Conservation (phyloP, 64 coral and sea anemone genomes). For the Actinia equina region DNA sequence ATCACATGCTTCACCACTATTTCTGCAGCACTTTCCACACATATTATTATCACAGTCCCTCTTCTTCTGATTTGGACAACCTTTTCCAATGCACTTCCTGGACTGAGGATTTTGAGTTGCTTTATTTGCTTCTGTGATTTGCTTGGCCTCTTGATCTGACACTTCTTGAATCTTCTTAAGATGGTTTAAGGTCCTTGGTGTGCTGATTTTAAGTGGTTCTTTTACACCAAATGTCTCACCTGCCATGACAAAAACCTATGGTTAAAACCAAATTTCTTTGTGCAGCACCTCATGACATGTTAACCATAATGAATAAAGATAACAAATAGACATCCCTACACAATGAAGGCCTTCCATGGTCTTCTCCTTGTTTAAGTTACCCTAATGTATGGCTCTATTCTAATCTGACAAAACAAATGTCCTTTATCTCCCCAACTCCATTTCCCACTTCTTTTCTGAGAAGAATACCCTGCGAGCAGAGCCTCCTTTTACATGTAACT, state of each 20-base stretch:
- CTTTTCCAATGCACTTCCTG: constrained; percentile 49
- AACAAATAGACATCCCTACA: no score
- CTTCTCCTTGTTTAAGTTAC: no score
- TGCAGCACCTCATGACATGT: no score
- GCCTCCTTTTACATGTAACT: no score
- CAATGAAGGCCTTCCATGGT: no score
- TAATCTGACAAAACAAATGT: no score
- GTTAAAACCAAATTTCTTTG: not conserved
- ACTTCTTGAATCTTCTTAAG: constrained; percentile 44
- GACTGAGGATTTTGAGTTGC: constrained; percentile 23
- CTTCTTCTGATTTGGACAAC: constrained; percentile 85
- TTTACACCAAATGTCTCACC: constrained; percentile 95
- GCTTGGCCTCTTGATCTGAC: constrained; percentile 7
- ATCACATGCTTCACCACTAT: constrained; percentile 61
- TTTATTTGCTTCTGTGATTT: constrained; percentile 7
- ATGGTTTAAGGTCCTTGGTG: constrained; percentile 12
- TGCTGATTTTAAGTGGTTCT: constrained; percentile 61
- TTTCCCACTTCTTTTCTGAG: no score
- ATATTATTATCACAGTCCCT: constrained; percentile 79
- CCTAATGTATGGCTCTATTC: no score
- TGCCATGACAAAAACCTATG: not conserved
- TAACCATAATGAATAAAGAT: no score
- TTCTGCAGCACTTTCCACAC: constrained; percentile 88
- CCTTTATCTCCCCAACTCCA: no score
- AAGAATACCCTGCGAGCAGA: no score